Conservation (phyloP, 2,797 vertebrate species). For the Graptemys geographica region DNA sequence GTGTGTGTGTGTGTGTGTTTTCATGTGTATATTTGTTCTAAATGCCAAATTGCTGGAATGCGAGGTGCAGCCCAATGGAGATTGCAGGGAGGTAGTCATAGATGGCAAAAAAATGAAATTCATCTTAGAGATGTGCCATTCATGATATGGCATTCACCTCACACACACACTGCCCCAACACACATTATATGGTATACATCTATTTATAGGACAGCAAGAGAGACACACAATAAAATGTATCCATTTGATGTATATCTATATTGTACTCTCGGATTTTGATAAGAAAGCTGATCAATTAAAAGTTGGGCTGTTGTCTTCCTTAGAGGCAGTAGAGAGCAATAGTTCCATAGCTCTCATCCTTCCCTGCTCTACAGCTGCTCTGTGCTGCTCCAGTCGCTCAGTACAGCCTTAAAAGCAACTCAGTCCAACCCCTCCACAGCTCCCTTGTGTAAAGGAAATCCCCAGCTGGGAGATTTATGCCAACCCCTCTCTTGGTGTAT, state of each 20-base stretch:
- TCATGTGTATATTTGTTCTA: background rate
- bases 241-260: background rate
- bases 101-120: background rate
- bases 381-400: constrained; percentile 22
- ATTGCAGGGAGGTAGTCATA: background rate
- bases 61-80: background rate
- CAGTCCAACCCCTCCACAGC: background rate
- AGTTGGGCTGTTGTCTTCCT: background rate
- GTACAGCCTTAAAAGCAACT: background rate
- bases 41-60: background rate
- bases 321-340: constrained; percentile 40
- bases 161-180: background rate
- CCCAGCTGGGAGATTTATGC: background rate
- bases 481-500: background rate
- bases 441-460: constrained; percentile 19
- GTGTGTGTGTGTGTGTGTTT: background rate
- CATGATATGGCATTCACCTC: background rate
- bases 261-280: background rate
- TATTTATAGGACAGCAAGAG: background rate
- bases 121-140: background rate
- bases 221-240: background rate
- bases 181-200: background rate
- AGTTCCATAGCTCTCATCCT: constrained; percentile 66
- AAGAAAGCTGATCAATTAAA: background rate
- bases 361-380: constrained; percentile 45